phyloP scores from a whole-genome alignment of 2,797 vertebrate species.

The Micrastur ruficollis region DNA sequence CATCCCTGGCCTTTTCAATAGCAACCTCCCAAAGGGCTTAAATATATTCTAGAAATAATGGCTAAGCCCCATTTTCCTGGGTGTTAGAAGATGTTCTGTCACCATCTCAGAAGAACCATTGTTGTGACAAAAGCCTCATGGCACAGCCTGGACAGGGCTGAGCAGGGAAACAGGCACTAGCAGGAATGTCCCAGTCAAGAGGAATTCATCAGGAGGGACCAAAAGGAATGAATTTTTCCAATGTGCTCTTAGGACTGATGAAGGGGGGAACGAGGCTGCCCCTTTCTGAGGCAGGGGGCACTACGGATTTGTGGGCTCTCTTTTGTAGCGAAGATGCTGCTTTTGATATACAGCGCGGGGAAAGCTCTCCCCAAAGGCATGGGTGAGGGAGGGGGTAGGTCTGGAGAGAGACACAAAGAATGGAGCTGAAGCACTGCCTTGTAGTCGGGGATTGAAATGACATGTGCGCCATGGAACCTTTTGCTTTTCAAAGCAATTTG shows the following conservation, averaged over 20 bases:
- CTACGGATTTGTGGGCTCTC: neutral
- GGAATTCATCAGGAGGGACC: constrained; percentile 26
- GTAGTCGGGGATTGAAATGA: constrained; percentile 57
- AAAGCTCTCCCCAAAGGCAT: constrained; percentile 26
- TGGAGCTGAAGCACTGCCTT: constrained; percentile 36
- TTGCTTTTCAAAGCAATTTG: constrained; percentile 66
- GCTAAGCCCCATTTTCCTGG: constrained; percentile 51
- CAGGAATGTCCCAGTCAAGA: constrained; percentile 46
- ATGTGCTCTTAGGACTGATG: neutral
- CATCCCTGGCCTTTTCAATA: constrained; percentile 59
- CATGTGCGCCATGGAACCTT: constrained; percentile 29
- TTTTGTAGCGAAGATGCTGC: constrained; percentile 15
- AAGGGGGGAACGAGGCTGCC: neutral
- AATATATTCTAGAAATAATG: constrained; percentile 62
- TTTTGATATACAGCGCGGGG: neutral
- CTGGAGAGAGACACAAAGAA: constrained; percentile 1
- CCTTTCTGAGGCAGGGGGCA: neutral
- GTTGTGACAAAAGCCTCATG: constrained; percentile 52
- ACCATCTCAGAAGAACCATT: constrained; percentile 54
- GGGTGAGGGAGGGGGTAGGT: neutral
- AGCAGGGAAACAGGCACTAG: constrained; percentile 43
- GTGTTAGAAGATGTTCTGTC: constrained; percentile 63
- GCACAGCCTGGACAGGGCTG: neutral
- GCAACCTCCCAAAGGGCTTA: constrained; percentile 60
- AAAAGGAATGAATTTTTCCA: constrained; percentile 33